A percentile compares a stretch with the other conserved stretches of the same genome.
Evolutionary conservation across 2,113 vertebrate genomes (phyloP).

Genomic region (Tor tambroides): DNA sequence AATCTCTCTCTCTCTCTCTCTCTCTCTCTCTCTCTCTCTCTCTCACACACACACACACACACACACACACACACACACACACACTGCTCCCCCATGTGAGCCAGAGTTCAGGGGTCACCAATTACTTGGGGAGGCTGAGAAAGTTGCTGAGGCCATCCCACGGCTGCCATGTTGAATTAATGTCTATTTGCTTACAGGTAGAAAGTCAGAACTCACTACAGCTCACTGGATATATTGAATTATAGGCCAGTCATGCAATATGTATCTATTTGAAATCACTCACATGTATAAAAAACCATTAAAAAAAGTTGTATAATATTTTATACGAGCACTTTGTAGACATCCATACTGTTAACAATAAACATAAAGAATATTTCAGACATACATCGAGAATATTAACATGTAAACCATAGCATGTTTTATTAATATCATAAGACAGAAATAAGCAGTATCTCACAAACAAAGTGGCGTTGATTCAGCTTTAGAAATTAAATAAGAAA

Average conservation of each 20-base stretch:
- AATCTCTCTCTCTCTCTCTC: slow-evolving; percentile 60
- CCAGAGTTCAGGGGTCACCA: slow-evolving; percentile 86
- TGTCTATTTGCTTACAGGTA: slow-evolving; percentile 79
- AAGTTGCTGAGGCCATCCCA: slow-evolving; percentile 81
- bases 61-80: slow-evolving; percentile 53
- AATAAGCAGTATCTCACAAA: background rate
- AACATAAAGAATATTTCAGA: background rate
- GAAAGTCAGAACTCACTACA: slow-evolving; percentile 56
- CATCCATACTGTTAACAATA: too few relatives aligned
- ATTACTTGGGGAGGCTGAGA: slow-evolving; percentile 88
- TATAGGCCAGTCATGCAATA: slow-evolving; percentile 17
- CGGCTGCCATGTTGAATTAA: slow-evolving; percentile 85
- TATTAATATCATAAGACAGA: background rate
- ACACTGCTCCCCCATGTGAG: slow-evolving; percentile 71
- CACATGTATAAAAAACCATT: background rate
- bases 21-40: slow-evolving; percentile 61
- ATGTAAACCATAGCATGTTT: background rate
- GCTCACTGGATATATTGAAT: slow-evolving; percentile 44
- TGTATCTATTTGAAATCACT: background rate
- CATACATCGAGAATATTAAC: background rate
- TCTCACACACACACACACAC: slow-evolving; percentile 12
- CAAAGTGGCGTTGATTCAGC: background rate
- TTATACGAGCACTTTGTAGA: too few relatives aligned
- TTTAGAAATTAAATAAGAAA: background rate
- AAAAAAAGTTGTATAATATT: background rate